These are phyloP conservation scores for Aphelocoma californica DNA, from an alignment of 2,797 vertebrate genomes.

Conservation along the genomic window DNA sequence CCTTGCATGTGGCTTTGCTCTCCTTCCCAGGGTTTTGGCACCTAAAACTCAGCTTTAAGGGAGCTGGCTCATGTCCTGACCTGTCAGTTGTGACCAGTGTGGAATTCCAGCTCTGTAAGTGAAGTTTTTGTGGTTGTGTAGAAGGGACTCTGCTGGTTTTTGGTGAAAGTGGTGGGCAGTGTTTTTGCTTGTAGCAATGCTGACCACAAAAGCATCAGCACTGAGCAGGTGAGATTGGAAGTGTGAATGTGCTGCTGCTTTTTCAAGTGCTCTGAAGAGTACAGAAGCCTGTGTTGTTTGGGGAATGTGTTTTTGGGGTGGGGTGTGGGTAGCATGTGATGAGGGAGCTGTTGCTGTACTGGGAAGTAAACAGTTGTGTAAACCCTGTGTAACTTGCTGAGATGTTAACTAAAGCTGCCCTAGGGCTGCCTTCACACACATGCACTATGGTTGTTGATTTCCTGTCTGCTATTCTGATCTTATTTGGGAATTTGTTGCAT, in stretches of 20 bases:
- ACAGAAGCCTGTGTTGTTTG: rapidly evolving
- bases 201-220: rapidly evolving
- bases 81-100: rapidly evolving
- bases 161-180: background rate
- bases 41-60: background rate
- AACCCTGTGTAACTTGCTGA: constrained; percentile 2
- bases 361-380: background rate
- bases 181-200: rapidly evolving
- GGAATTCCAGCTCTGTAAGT: rapidly evolving
- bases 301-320: background rate
- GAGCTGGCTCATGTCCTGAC: rapidly evolving
- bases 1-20: rapidly evolving
- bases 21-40: rapidly evolving
- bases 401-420: background rate
- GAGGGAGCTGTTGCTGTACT: background rate
- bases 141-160: rapidly evolving
- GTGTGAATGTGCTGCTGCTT: background rate
- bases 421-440: background rate
- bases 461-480: background rate
- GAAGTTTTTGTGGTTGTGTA: rapidly evolving
- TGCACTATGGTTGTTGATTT: background rate
- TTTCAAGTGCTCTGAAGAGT: rapidly evolving
- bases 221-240: background rate
- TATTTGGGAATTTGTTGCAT: background rate
- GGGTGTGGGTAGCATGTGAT: background rate